phyloP scores from a whole-genome alignment of 2,113 vertebrate genomes.

The Excalfactoria chinensis region DNA sequence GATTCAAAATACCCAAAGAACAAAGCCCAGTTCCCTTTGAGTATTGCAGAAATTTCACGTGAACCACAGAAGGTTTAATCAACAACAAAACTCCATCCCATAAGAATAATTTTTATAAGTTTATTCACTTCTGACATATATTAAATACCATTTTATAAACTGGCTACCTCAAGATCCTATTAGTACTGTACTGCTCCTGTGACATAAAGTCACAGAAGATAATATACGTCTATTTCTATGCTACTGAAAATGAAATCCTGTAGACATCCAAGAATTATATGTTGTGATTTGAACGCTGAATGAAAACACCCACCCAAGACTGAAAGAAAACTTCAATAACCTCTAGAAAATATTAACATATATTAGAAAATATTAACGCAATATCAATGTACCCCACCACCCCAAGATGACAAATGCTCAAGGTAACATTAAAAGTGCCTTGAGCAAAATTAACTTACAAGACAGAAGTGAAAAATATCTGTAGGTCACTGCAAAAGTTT shows the following conservation, averaged over 20 bases:
- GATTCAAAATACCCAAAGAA: not conserved
- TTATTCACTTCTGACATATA: not conserved
- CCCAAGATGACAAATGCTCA: constrained; percentile 4
- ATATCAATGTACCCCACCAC: not conserved
- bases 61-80: not conserved
- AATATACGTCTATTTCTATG: constrained; percentile 24
- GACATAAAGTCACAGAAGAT: constrained; percentile 4
- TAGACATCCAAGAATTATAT: constrained; percentile 51
- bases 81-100: not conserved
- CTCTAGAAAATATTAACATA: not conserved
- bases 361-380: not conserved
- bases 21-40: not conserved
- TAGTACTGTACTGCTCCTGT: not conserved
- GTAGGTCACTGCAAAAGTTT: constrained; percentile 65
- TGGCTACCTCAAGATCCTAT: not conserved
- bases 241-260: constrained; percentile 40
- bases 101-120: not conserved
- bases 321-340: constrained; percentile 13
- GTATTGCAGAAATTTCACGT: not conserved
- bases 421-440: constrained; percentile 66
- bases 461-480: constrained; percentile 55
- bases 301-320: constrained; percentile 43
- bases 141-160: not conserved
- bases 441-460: constrained; percentile 71
- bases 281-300: not conserved